Base-by-base conservation (phyloP, 2,797 vertebrate genomes). In the Stomatorhinus walkeri region DNA sequence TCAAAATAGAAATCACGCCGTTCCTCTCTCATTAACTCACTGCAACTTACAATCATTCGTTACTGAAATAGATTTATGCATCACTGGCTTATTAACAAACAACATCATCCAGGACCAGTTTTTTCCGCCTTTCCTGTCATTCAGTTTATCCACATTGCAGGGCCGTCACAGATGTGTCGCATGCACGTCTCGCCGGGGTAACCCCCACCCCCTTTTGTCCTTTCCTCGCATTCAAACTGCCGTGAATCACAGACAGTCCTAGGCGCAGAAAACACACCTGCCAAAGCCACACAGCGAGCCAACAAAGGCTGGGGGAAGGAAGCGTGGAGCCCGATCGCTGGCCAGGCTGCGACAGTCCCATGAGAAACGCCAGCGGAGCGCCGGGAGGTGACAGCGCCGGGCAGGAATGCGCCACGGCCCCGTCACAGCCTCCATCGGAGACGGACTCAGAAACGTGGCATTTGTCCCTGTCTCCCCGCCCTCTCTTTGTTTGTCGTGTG, bases 241-340 rank as follows among this genome's bases (percentile, higher is more conserved):
- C 28, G 59, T 76, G 49, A 79, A 56, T 79, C 32, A 49, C 48
- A 59, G 84, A n/a, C 79, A 32, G 22, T 52, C 46, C 7, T 59
- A 43, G 24, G 83, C 81, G 46, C 46, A 32, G 61, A 85, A 86
- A 52, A 87, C 88, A 87, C 88, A 89, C 88, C 88, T 89, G 88
- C 84, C 16, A 36, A 54, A 79, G 84, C 88, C 61, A 49, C 32
- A 22, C 59, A 12, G n/a, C 49, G 5, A 48, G 32, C 61, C 61
- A 89, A 89, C 88, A 89, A 89, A 89, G 88, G 40, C 28, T 2
- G 49, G 14, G 83, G 88, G 85, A 89, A 89, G 88, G 88, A 89
- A 89, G 85, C 61, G 36, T 87, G 88, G 88, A 89, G 88, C 88
- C 88, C 43, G 64, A 87, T 87, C 61, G 24, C 61, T 49, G 48